Evolutionary conservation across 1,140 invertebrate species (phyloP), one percentile per base, ranked within the genome.

Genomic region (Calliopsis andreniformis): DNA sequence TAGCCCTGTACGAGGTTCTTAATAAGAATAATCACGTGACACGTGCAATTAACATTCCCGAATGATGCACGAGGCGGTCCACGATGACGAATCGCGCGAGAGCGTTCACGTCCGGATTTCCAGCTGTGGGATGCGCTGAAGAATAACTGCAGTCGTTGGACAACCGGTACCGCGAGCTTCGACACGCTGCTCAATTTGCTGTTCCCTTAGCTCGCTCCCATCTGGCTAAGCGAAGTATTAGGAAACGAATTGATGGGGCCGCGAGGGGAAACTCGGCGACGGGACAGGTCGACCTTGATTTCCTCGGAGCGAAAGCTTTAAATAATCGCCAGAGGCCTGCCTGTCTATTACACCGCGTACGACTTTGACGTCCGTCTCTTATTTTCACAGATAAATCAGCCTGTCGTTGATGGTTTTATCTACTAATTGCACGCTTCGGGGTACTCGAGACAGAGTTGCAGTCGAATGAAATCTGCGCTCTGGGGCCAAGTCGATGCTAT

Each of bases 41-140:
- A 53, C 30, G 30, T n/a, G 73, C 56, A 76, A 76, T 76, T 76
- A 76, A 70, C 73, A 70, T 76, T 76, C 73, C 25, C 73, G 55
- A 32, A 61, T 62, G 73, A 76, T 76, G 47, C 67, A 76, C 73
- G 73, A 70, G 55, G 18, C 25, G 39, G 64, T 28, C 63, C 32
- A 47, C 64, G 28, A 42, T 70, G 73, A 76, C 73, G 70, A 76
- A 76, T 76, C 56, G 35, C 73, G 67, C 32, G 25, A 35, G 67
- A 70, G 43, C 18, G 56, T 69, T 70, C 62, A 68, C 63, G 53
- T 68, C 35, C 47, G 30, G 23, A 3, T 39, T 28, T 68, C 53
- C 35, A 49, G 42, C 32, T 39, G 28, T 55, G 32, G 30, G 35
- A 39, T 20, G 32, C 28, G 30, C 1, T 59, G 63, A 76, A 23